These are phyloP conservation scores for Lumbricus terrestris DNA, from an alignment of 2,888 invertebrate species.

Conservation along the genomic window DNA sequence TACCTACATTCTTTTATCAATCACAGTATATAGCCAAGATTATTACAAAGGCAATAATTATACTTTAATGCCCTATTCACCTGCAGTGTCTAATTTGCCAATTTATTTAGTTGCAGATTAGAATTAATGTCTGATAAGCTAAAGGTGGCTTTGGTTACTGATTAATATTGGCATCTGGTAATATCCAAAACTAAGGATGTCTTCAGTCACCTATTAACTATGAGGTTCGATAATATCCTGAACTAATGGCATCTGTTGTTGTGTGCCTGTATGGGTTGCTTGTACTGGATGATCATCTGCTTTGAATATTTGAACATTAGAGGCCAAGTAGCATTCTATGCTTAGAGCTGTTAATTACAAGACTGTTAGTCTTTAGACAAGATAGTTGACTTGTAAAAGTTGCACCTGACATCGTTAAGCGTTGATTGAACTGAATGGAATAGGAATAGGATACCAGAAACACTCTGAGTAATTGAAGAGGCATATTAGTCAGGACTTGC, in stretches of 20 bases:
- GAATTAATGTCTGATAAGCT: too few species aligned
- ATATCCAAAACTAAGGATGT: neutral
- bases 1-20: neutral
- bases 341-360: neutral
- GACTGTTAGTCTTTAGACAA: neutral
- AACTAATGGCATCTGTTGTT: neutral
- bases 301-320: too few species aligned
- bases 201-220: neutral
- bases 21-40: neutral
- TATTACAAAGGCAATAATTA: neutral
- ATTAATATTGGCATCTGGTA: neutral
- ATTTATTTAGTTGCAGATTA: neutral
- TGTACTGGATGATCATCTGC: neutral
- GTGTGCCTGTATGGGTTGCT: neutral
- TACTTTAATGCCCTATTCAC: neutral
- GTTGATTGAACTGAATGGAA: neutral
- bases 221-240: neutral
- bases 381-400: neutral
- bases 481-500: neutral
- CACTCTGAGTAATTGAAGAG: neutral
- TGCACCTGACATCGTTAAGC: neutral
- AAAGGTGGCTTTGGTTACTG: neutral
- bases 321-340: neutral
- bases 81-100: neutral
- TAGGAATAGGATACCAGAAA: neutral